These are phyloP conservation scores for Callinectes sapidus DNA, from an alignment of 2,888 invertebrate genomes.

Conservation along the genomic window DNA sequence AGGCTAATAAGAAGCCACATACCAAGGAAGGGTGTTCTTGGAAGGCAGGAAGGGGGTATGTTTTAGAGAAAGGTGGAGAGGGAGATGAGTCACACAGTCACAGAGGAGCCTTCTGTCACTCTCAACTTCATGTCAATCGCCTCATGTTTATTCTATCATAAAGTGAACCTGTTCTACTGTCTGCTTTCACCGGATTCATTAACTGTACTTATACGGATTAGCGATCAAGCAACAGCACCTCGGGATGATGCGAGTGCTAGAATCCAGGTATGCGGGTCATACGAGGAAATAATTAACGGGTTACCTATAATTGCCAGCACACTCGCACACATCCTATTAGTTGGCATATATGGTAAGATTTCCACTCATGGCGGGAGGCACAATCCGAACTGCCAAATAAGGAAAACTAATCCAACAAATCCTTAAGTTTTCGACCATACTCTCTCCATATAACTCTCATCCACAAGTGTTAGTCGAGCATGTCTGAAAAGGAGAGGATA, in stretches of 20 bases:
- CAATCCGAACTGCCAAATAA: not conserved
- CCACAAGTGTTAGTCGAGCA: not conserved
- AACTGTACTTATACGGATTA: not conserved
- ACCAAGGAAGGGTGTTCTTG: not conserved
- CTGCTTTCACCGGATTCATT: not conserved
- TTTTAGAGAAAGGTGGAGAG: not conserved
- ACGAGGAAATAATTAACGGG: not conserved
- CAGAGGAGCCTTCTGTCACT: not conserved
- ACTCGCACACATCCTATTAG: not conserved
- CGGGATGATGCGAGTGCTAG: not conserved
- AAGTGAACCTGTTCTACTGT: not conserved
- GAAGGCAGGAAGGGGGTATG: not conserved
- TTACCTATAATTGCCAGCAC: not conserved
- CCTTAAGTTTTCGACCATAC: not conserved
- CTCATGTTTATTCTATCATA: not conserved
- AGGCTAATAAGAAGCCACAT: not conserved
- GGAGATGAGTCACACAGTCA: not conserved
- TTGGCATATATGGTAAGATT: slow-evolving; percentile 14
- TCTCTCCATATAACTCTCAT: not conserved
- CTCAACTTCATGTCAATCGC: not conserved
- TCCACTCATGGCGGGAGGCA: not conserved
- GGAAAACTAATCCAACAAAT: not conserved
- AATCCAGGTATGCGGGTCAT: not conserved
- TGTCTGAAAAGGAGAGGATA: not conserved
- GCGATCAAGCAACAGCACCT: not conserved